phyloP scores from a whole-genome alignment of 2,888 invertebrate species.

The Miltochrista miniata region DNA sequence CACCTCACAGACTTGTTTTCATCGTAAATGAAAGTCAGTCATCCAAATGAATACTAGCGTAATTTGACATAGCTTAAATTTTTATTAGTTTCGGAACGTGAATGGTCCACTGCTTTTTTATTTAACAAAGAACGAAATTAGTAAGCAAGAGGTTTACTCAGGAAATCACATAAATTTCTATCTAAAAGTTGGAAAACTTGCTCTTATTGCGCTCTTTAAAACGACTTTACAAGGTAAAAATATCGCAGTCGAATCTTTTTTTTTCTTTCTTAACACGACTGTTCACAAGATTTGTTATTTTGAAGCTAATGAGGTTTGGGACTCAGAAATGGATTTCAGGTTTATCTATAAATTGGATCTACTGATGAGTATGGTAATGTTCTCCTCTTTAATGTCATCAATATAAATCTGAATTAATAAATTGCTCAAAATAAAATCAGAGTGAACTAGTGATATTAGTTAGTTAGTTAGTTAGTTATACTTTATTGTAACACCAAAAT shows the following conservation, averaged over 20 bases:
- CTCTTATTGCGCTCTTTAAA: constrained; percentile 2
- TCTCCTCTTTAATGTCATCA: constrained; percentile 2
- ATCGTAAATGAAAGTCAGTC: background rate
- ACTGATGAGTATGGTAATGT: constrained; percentile 18
- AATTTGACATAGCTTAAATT: constrained; percentile 36
- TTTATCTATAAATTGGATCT: constrained; percentile 33
- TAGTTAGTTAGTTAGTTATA: too few relatives aligned
- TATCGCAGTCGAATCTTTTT: constrained; percentile 14
- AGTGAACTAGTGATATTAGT: too few relatives aligned
- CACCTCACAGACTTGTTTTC: background rate
- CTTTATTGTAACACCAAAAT: too few relatives aligned
- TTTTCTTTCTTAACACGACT: constrained; percentile 8
- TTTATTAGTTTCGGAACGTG: constrained; percentile 37
- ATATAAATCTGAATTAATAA: background rate
- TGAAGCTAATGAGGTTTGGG: constrained; percentile 21
- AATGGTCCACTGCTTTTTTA: constrained; percentile 20
- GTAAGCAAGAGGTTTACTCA: constrained; percentile 29
- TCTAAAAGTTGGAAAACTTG: constrained; percentile 22
- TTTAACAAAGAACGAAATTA: constrained; percentile 33
- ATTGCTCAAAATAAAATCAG: background rate
- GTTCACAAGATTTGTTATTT: constrained; percentile 36
- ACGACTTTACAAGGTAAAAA: constrained; percentile 9
- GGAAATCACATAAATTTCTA: constrained; percentile 42
- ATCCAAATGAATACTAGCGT: constrained; percentile 19
- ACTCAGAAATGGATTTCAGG: constrained; percentile 27